Evolutionary conservation across 2,888 invertebrate species (phyloP), one percentile per base, ranked within the genome.

Genomic region (Netelia inedita): DNA sequence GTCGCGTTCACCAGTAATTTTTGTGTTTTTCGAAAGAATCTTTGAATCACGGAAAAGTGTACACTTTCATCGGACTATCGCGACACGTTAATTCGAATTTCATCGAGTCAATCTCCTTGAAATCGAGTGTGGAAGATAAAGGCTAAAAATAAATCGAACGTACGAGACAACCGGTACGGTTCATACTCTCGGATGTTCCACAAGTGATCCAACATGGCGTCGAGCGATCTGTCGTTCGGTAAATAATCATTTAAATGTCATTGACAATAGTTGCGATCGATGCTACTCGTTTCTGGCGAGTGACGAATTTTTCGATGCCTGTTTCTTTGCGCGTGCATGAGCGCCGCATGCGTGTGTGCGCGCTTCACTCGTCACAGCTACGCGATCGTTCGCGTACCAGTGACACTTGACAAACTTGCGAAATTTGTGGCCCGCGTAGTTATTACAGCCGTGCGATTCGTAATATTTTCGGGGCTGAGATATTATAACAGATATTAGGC

Each of bases 171-270:
- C 85, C 85, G 83, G 83, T 80, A 85, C 65, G 55, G 41, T 85
- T 83, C 59, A 63, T 69, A 79, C 72, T 88, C 89, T 88, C 89
- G 90, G 90, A 91, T 92, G 92, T 92, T 91, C 92, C 88, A 89
- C 89, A 85, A 92, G 90, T 91, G 91, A 91, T 90, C 89, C 93
- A 93, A 93, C 89, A 93, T 93, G 93, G 93, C 93, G 93, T 92
- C 93, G 90, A 93, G 92, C 90, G 93, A 93, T 92, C 92, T 93
- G 89, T 93, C 93, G 90, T 93, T 92, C 92, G 93, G 93, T 93
- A 93, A 93, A 91, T 91, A 89, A 90, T 88, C 75, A 88, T 79
- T 71, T 61, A 65, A 65, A 63, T 53, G 59, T 71, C 28, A 68
- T 46, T 74, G 57, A 74, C 82, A 50, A 78, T 43, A 46, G n/a